Conservation (phyloP, 2,888 invertebrate genomes). For the Podotricha telesiphe region DNA sequence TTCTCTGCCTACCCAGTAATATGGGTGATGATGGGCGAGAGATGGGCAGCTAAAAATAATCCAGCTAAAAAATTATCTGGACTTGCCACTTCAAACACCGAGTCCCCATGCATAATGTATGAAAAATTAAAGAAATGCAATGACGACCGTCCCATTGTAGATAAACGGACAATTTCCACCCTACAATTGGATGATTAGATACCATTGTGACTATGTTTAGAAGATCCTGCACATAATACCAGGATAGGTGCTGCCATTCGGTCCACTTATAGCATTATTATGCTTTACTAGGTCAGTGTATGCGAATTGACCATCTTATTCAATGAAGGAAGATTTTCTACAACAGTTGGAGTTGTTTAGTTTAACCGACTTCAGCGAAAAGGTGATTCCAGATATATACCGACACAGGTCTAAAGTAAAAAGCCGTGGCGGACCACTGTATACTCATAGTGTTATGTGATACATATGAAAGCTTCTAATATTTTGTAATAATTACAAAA, state of each 20-base stretch:
- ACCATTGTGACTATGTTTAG: constrained; percentile 82
- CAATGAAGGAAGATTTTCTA: constrained; percentile 34
- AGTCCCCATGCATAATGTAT: constrained; percentile 65
- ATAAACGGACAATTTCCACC: constrained; percentile 76
- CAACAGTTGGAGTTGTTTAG: constrained; percentile 4
- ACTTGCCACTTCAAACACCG: not conserved
- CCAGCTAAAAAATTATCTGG: too few species aligned
- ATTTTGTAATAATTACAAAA: too few species aligned
- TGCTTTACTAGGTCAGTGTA: constrained; percentile 70
- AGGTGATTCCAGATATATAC: not conserved
- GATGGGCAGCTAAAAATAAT: too few species aligned
- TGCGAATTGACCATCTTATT: constrained; percentile 43
- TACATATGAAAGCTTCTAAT: too few species aligned
- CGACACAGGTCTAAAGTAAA: too few species aligned
- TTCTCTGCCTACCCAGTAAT: too few species aligned
- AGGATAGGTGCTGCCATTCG: constrained; percentile 71
- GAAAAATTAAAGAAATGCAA: constrained; percentile 79
- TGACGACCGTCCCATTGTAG: constrained; percentile 68
- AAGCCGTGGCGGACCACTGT: too few species aligned
- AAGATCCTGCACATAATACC: constrained; percentile 77
- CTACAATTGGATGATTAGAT: constrained; percentile 80
- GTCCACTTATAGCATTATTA: constrained; percentile 74
- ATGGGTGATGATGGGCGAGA: too few species aligned
- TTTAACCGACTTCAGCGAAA: not conserved
- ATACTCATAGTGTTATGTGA: too few species aligned